Conservation (phyloP, 2,113 vertebrate genomes). For the Orycteropus afer region DNA sequence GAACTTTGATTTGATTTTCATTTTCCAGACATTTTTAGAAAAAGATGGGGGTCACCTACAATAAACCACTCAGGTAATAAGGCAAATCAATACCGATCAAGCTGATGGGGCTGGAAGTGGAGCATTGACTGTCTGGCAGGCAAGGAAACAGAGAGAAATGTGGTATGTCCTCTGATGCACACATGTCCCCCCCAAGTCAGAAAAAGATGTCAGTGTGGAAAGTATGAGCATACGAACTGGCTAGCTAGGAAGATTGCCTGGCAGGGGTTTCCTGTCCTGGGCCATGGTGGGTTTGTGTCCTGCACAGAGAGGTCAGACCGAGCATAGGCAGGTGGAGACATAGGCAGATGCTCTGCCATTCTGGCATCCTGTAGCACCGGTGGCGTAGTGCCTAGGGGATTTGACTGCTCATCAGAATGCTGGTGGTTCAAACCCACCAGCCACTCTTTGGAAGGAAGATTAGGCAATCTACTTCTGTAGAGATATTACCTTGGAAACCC, state of each 20-base stretch:
- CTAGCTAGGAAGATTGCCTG: too few species aligned
- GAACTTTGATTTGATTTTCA: neutral
- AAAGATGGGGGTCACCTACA: neutral
- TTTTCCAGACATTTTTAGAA: neutral
- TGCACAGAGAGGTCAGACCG: neutral
- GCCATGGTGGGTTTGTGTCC: neutral
- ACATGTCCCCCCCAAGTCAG: neutral
- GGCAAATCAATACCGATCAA: neutral
- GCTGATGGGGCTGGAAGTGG: neutral
- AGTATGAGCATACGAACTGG: fast-evolving
- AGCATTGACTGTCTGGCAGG: too few species aligned
- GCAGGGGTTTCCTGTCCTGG: neutral
- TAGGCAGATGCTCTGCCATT: neutral
- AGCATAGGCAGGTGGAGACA: neutral
- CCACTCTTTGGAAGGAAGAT: too few species aligned
- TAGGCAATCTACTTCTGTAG: too few species aligned
- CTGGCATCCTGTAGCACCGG: neutral
- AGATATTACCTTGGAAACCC: too few species aligned
- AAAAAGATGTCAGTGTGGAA: neutral
- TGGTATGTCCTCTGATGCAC: neutral
- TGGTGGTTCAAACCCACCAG: too few species aligned
- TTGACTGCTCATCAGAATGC: too few species aligned
- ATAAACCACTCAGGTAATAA: neutral
- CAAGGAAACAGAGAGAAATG: fast-evolving
- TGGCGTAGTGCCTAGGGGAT: too few species aligned